Base-by-base conservation (phyloP, 1,140 invertebrate species). In the Drosophila bocqueti region DNA sequence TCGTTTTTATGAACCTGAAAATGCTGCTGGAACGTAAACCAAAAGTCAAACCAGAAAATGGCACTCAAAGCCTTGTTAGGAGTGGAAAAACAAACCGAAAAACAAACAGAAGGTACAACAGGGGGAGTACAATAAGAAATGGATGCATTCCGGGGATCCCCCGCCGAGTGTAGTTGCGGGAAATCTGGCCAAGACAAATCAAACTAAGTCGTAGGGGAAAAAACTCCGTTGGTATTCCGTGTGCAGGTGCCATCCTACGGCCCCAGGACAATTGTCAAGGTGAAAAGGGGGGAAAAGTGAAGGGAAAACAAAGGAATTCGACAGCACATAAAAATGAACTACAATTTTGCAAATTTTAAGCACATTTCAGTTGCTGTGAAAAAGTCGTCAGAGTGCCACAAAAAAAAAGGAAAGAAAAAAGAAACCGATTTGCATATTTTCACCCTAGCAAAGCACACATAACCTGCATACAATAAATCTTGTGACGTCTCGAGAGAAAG, bases 401-500 rank as follows among this genome's bases (percentile, higher is more conserved):
- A 85, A 86, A 85, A 55, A 47, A 55, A 31, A 29, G n/a, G 21
- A 52, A 52, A 11, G 9, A 18, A 49, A 68, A 68, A 78, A 80
- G 61, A 57, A 77, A 71, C 65, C 54, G 54, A 57, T 57, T 57
- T 57, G 54, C 54, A 57, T 57, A 57, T 57, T 57, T 57, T 67
- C 81, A 89, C 66, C 31, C 15, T 45, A 11, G 43, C 46, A 36
- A 42, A 31, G 43, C 34, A 71, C 18, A 40, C 49, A 90, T 90
- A 89, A 90, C 65, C 72, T 90, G 85, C 85, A 90, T 85, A 84
- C 85, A 90, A 90, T 90, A 90, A 90, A 90, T 90, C 85, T 90
- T 90, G 86, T 90, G 79, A 90, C 81, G 85, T 90, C 85, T 90
- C 85, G 66, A 80, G 86, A 91, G 85, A 90, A 91, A 90, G 85